These are phyloP conservation scores for Andrena bucephala DNA, from an alignment of 2,888 invertebrate genomes.

Conservation along the genomic window DNA sequence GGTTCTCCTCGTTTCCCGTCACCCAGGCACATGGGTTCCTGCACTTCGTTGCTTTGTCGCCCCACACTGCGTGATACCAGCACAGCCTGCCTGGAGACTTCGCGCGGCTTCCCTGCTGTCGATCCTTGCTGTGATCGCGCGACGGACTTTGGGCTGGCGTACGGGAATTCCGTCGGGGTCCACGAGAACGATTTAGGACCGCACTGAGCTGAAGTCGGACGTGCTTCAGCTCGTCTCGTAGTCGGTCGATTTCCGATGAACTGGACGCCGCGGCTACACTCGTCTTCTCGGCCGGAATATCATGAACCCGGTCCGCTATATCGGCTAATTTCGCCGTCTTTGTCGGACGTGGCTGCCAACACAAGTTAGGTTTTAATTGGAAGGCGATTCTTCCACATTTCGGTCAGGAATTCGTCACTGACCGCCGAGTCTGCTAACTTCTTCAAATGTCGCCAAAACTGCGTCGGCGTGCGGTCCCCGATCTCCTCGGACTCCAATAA, in stretches of 20 bases:
- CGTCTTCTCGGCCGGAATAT: background rate
- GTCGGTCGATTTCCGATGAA: background rate
- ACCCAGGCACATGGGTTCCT: too few relatives aligned
- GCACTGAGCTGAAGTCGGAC: conserved; percentile 5
- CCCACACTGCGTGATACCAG: too few relatives aligned
- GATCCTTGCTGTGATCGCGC: too few relatives aligned
- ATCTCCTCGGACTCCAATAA: conserved; percentile 6
- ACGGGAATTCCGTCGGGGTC: background rate
- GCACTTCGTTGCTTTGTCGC: too few relatives aligned
- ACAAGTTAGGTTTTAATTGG: background rate
- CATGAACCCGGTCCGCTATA: conserved; percentile 5
- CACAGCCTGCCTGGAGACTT: too few relatives aligned
- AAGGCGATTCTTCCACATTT: conserved; percentile 1
- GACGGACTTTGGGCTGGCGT: background rate
- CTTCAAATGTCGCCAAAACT: background rate
- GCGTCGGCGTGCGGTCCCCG: conserved; percentile 11
- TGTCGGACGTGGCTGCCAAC: background rate
- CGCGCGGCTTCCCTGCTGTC: too few relatives aligned
- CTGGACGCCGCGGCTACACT: background rate
- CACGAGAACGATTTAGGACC: background rate
- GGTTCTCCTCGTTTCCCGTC: conserved; percentile 38
- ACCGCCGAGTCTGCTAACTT: background rate
- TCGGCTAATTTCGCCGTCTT: background rate
- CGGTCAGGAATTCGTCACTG: background rate
- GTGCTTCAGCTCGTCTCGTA: background rate